Conservation (phyloP, 2,888 invertebrate species). For the Ferrisia virgata region DNA sequence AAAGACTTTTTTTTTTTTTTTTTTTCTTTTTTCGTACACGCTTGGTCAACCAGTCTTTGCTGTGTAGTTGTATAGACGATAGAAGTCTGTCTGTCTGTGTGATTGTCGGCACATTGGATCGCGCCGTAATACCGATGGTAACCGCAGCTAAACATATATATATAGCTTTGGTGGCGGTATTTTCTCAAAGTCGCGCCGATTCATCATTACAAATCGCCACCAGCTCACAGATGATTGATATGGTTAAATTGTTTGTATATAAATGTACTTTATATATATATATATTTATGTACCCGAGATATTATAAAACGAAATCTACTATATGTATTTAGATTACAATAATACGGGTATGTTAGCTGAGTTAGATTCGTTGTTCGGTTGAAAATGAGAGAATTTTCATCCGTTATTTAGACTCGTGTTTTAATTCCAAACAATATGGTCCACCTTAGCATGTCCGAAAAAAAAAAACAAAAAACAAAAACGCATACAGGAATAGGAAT, state of each 20-base stretch:
- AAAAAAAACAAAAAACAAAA: too few relatives aligned
- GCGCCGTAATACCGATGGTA: too few relatives aligned
- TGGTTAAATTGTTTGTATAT: conserved; percentile 12
- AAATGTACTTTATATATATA: too few relatives aligned
- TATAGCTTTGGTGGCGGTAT: too few relatives aligned
- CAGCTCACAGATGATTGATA: conserved; percentile 9
- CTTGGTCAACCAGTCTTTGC: not conserved
- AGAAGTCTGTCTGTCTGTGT: too few relatives aligned
- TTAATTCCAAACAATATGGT: not conserved
- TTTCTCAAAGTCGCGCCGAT: not conserved
- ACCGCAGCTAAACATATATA: too few relatives aligned
- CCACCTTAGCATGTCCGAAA: not conserved
- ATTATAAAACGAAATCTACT: not conserved
- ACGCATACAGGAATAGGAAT: too few relatives aligned
- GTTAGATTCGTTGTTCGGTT: too few relatives aligned
- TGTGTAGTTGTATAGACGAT: too few relatives aligned
- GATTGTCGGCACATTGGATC: not conserved
- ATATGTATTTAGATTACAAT: not conserved
- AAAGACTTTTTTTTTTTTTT: too few relatives aligned
- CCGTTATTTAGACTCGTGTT: not conserved
- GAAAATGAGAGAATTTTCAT: not conserved
- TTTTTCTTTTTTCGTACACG: not conserved
- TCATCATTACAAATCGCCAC: conserved; percentile 14
- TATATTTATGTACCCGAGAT: too few relatives aligned
- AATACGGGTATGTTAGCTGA: not conserved